Evolutionary conservation across 2,113 vertebrate genomes (phyloP).

Genomic region (Sebastes fasciatus): DNA sequence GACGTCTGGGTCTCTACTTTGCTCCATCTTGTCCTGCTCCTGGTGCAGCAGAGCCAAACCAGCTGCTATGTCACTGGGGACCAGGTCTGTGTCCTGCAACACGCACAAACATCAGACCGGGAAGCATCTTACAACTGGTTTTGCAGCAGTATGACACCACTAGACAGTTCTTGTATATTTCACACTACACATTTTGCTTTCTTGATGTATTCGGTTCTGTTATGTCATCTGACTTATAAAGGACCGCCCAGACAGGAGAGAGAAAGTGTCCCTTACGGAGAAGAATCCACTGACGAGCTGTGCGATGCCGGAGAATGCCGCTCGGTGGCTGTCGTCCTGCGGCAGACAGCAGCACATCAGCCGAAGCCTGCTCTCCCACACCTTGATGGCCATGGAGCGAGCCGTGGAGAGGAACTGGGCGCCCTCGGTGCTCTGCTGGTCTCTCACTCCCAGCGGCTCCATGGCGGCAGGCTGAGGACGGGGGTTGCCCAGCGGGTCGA

Average conservation of each 20-base stretch:
- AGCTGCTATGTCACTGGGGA: conserved; percentile 95
- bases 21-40: conserved; percentile 92
- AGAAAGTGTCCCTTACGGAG: conserved; percentile 81
- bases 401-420: conserved; percentile 89
- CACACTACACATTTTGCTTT: neutral
- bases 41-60: conserved; percentile 95
- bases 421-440: conserved; percentile 89
- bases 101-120: conserved; percentile 3
- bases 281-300: conserved; percentile 93
- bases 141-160: neutral
- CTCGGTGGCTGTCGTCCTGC: conserved; percentile 89
- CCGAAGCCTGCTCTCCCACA: conserved; percentile 93
- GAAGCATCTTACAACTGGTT: neutral
- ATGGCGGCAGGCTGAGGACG: conserved; percentile 44
- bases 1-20: conserved; percentile 85
- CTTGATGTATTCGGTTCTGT: neutral
- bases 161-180: neutral
- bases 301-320: conserved; percentile 92
- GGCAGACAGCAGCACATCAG: conserved; percentile 94
- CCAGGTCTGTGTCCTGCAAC: conserved; percentile 95
- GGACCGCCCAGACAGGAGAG: neutral
- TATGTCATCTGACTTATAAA: neutral
- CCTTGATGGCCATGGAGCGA: conserved; percentile 88
- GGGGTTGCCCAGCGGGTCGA: conserved; percentile 92
- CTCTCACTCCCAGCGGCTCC: conserved; percentile 68